Percentiles rank a stretch among this genome's conserved stretches.
phyloP scores from a whole-genome alignment of 2,797 vertebrate genomes.

The Pygocentrus nattereri region DNA sequence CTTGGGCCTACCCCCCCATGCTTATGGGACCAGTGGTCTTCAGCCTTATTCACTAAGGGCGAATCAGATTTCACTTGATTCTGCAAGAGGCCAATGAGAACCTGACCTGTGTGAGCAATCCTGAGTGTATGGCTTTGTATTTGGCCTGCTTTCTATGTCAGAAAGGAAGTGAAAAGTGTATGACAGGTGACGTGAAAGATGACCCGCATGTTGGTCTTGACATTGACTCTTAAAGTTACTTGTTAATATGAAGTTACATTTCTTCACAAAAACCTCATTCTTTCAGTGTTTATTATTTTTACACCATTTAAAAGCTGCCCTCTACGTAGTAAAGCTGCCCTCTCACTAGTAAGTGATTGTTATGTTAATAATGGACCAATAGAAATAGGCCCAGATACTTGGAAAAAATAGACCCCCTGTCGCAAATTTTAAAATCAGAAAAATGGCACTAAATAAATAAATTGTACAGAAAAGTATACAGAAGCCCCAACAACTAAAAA shows the following conservation, averaged over 20 bases:
- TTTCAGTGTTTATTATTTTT: no score
- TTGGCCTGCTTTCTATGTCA: neutral
- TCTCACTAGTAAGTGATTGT: no score
- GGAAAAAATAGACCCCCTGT: no score
- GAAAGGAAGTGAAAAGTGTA: neutral
- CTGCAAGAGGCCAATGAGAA: slow-evolving; percentile 6
- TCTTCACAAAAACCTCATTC: no score
- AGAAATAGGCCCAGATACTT: no score
- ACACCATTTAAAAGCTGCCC: no score
- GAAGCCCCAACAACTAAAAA: no score
- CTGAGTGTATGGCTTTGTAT: neutral
- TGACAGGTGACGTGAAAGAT: neutral
- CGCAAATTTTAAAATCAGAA: no score
- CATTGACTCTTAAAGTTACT: neutral
- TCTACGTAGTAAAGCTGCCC: no score
- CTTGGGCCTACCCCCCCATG: slow-evolving; percentile 14
- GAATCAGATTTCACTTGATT: slow-evolving; percentile 5
- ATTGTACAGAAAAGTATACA: no score
- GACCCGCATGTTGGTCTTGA: neutral
- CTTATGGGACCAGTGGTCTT: slow-evolving; percentile 35
- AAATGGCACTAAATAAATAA: no score
- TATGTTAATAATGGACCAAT: no score
- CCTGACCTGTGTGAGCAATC: neutral
- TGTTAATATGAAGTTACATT: neutral
- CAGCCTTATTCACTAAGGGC: slow-evolving; percentile 10